Conservation (phyloP, 2,888 invertebrate species). For the Ennomos quercinarius region DNA sequence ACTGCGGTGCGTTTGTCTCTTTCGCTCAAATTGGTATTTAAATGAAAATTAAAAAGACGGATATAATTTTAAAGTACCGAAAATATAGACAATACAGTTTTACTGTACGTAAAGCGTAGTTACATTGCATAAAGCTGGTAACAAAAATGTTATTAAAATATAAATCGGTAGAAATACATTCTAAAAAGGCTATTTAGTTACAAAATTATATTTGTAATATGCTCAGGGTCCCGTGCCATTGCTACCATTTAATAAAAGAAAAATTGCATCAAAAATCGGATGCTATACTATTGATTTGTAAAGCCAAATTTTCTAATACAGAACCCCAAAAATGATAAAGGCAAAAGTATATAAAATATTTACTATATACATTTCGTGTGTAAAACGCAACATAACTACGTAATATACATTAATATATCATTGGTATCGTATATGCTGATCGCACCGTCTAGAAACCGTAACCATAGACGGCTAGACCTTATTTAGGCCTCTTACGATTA, state of each 20-base stretch:
- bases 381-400: constrained; percentile 34
- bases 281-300: constrained; percentile 34
- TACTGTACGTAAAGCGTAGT: constrained; percentile 41
- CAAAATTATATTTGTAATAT: constrained; percentile 46
- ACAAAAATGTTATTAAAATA: constrained; percentile 51
- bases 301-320: constrained; percentile 28
- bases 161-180: constrained; percentile 48
- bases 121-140: constrained; percentile 53
- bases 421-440: constrained; percentile 15
- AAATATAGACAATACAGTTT: constrained; percentile 12
- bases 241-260: constrained; percentile 34
- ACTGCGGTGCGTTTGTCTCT: not conserved
- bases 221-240: constrained; percentile 42
- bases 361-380: constrained; percentile 39
- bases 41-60: too few relatives aligned
- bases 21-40: too few relatives aligned
- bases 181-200: constrained; percentile 51
- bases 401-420: constrained; percentile 17
- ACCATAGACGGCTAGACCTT: constrained; percentile 12
- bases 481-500: constrained; percentile 3
- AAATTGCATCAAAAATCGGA: constrained; percentile 40
- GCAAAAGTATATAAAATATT: constrained; percentile 55
- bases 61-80: too few relatives aligned
- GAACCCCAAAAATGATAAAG: constrained; percentile 46
- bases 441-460: not conserved